Evolutionary conservation across 2,113 vertebrate species (phyloP), one percentile per base, ranked within the genome.

Genomic region (Condylura cristata): DNA sequence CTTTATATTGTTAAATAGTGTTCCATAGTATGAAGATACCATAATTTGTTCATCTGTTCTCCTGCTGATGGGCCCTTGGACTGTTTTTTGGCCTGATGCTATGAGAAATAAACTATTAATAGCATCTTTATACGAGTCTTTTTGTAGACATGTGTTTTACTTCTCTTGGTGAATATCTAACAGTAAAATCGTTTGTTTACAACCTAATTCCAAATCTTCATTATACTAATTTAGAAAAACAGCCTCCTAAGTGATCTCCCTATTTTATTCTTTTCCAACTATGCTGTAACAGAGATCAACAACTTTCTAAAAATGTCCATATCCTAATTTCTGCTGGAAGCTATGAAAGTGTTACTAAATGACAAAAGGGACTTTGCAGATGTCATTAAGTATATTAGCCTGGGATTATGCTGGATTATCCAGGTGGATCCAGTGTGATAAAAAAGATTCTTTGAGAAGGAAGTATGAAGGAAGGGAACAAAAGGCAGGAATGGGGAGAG

Each of bases 91-190:
- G 17, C 65, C 58, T 81, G 5, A 17, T 68, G 2, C 46, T 41
- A 26, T 46, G 28, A 28, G 74, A 74, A 68, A 39, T 24, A 65
- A 89, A 6, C 37, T 70, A 12, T 46, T 51, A 28, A 41, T 18
- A 32, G n/a, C 71, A 92, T 34, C 92, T 83, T 51, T 65, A 20
- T 65, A 7, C 8, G 63, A 44, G 84, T 68, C 3, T 46, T 84
- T 56, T 61, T 60, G 22, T 79, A 37, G 13, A 74, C 14, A 7
- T 26, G 5, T 5, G 48, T 63, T 85, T 94, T 78, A 41, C 44
- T 89, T 82, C 17, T 90, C 34, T 75, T 80, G n/a, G 26, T 74
- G 80, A 87, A 87, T 76, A 83, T 30, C 37, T 83, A 60, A 30
- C 5, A 37, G 11, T 65, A 24, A 63, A 70, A 80, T 28, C 28